Evolutionary conservation across 2,797 vertebrate genomes (phyloP).

Genomic region (Sciurus carolinensis): DNA sequence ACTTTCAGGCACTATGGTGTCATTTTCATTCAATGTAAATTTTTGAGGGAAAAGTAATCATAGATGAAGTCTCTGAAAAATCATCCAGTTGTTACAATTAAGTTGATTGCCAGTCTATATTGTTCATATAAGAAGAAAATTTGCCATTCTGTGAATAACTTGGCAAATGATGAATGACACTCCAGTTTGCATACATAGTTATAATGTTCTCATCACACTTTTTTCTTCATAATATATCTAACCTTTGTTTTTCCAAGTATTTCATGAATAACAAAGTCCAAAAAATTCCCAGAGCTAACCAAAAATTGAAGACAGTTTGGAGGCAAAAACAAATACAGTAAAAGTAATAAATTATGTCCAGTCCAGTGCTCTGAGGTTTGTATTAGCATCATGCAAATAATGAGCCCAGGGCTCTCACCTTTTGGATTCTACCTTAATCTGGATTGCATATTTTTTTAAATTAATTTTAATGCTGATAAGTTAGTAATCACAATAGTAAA

Average conservation of each 20-base stretch:
- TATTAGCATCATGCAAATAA: conserved; percentile 1
- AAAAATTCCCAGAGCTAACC: not conserved
- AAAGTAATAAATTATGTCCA: not conserved
- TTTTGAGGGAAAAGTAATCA: conserved; percentile 73
- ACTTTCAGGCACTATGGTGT: conserved; percentile 62
- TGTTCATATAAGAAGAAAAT: conserved; percentile 38
- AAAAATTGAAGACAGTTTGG: not conserved
- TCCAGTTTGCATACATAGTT: conserved; percentile 4
- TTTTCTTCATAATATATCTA: not conserved
- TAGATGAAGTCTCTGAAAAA: conserved; percentile 79
- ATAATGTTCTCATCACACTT: not conserved
- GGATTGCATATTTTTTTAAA: not conserved
- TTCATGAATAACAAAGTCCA: not conserved
- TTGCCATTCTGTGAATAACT: conserved; percentile 42
- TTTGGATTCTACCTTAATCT: not conserved
- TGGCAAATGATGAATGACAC: conserved; percentile 7
- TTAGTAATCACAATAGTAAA: not conserved
- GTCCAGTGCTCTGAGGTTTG: not conserved
- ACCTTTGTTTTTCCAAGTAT: not conserved
- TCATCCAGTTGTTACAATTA: conserved; percentile 76
- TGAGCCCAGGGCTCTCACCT: not conserved
- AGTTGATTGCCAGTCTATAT: conserved; percentile 60
- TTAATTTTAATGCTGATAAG: not conserved
- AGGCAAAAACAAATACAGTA: not conserved
- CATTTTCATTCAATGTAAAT: conserved; percentile 79